These are phyloP conservation scores for Scyliorhinus canicula DNA, from an alignment of 2,797 vertebrate genomes.

Conservation along the genomic window DNA sequence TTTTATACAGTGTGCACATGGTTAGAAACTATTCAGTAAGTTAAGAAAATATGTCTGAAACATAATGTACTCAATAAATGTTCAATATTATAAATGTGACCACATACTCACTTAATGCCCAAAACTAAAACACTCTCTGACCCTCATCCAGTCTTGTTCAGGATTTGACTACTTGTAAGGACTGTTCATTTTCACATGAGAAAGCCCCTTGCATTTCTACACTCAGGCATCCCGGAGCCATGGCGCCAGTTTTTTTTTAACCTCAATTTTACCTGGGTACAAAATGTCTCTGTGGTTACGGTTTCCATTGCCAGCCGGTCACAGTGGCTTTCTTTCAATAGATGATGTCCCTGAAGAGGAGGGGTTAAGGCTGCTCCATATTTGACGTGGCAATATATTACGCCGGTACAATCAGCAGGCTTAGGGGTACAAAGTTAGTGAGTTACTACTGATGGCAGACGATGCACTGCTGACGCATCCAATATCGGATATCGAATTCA, in stretches of 20 bases:
- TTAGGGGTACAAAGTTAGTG: not conserved
- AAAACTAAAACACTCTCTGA: constrained; percentile 25
- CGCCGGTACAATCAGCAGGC: not conserved
- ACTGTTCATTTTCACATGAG: not conserved
- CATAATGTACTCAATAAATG: constrained; percentile 30
- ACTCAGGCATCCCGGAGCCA: not conserved
- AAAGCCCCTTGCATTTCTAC: not conserved
- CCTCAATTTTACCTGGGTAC: constrained; percentile 23
- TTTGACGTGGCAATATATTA: not conserved
- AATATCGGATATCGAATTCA: not conserved
- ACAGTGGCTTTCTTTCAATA: constrained; percentile 21
- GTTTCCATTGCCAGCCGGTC: not conserved
- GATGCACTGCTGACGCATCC: not conserved
- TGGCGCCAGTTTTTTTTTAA: not conserved
- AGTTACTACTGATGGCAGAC: not conserved
- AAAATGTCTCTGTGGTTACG: constrained; percentile 30
- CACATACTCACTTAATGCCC: constrained; percentile 25
- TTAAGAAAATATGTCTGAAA: not conserved
- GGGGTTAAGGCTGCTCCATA: not conserved
- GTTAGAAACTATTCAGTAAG: not conserved
- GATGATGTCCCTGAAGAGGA: not conserved
- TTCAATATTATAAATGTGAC: constrained; percentile 27
- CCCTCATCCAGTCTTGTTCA: not conserved
- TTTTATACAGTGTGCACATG: not conserved
- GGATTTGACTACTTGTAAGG: not conserved